Evolutionary conservation across 1,140 invertebrate genomes (phyloP).

Genomic region (Pachyrhynchus sulphureomaculatus): DNA sequence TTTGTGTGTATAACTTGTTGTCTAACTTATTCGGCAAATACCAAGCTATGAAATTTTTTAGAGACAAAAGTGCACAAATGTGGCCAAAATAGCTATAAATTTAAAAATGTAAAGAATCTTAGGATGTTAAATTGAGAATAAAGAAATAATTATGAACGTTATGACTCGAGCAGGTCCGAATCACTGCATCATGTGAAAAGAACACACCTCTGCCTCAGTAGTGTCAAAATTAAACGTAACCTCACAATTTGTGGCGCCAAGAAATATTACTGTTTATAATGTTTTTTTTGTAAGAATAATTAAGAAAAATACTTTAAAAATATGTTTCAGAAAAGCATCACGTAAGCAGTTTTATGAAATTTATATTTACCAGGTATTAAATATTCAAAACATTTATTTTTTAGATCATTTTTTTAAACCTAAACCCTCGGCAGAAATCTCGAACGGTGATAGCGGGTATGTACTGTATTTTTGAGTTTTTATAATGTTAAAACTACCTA

Average conservation of each 20-base stretch:
- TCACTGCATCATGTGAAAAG: no score
- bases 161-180: no score
- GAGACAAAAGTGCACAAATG: no score
- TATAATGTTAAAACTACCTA: slow-evolving; percentile 30
- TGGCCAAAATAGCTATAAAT: no score
- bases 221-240: neutral
- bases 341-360: slow-evolving; percentile 38
- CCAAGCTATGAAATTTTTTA: no score
- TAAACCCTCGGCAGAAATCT: slow-evolving; percentile 14
- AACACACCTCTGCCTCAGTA: no score
- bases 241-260: slow-evolving; percentile 6
- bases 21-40: no score
- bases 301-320: neutral
- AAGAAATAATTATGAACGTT: no score
- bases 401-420: slow-evolving; percentile 31
- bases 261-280: neutral
- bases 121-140: no score
- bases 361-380: slow-evolving; percentile 29
- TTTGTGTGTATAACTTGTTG: no score
- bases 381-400: neutral
- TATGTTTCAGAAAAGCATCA: slow-evolving; percentile 49
- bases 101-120: no score
- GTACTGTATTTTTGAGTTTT: slow-evolving; percentile 12
- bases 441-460: slow-evolving; percentile 26
- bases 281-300: neutral